Percentiles rank a stretch among this genome's conserved stretches.
phyloP scores from a whole-genome alignment of 2,113 vertebrate species.

The Callorhinus ursinus region DNA sequence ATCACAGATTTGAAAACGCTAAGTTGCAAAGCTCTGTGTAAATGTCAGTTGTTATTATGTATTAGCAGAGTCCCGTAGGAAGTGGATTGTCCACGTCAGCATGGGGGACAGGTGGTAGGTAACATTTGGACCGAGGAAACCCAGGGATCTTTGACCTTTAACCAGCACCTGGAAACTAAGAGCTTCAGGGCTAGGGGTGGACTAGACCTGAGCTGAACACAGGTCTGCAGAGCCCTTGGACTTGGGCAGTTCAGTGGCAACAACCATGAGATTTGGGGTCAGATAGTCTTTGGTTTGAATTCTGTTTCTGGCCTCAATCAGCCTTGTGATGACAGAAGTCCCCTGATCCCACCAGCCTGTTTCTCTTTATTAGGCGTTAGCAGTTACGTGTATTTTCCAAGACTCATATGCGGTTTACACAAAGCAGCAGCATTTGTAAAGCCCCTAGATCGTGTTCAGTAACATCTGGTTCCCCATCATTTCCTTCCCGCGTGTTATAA shows the following conservation, averaged over 20 bases:
- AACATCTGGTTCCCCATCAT: neutral
- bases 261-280: neutral
- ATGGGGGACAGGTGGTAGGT: neutral
- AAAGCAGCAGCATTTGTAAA: neutral
- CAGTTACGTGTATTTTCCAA: neutral
- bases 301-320: neutral
- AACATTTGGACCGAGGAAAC: neutral
- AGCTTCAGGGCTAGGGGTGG: neutral
- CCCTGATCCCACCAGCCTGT: neutral
- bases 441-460: neutral
- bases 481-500: neutral
- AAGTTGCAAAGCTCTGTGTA: neutral
- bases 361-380: neutral
- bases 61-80: neutral
- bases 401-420: neutral
- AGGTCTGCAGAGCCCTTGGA: neutral
- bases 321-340: neutral
- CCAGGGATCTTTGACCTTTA: neutral
- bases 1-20: neutral
- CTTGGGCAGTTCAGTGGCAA: neutral
- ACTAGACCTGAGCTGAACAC: neutral
- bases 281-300: neutral
- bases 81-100: neutral
- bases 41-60: rapidly evolving
- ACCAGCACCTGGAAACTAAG: neutral